These are phyloP conservation scores for Lepidocolaptes lacrymiger DNA, from an alignment of 2,797 vertebrate species.

Conservation along the genomic window DNA sequence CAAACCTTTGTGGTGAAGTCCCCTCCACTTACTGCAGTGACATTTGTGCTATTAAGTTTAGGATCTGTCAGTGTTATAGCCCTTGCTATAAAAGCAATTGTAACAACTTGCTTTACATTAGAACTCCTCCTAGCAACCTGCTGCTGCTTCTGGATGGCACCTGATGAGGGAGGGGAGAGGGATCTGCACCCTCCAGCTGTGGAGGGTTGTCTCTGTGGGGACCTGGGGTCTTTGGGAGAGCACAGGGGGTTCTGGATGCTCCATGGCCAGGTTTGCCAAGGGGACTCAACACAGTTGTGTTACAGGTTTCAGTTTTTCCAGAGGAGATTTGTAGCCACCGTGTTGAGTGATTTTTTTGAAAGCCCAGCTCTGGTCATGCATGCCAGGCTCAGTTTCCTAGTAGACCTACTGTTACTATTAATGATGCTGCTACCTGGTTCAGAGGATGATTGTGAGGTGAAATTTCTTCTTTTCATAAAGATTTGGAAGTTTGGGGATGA, in stretches of 20 bases:
- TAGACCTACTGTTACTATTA: neutral
- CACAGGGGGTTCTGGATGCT: neutral
- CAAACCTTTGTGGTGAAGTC: neutral
- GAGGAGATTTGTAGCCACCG: neutral
- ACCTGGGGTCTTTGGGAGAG: neutral
- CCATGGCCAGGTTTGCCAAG: neutral
- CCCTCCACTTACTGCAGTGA: neutral
- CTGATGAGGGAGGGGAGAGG: neutral
- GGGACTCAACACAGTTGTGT: neutral
- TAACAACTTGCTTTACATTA: neutral
- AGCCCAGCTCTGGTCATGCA: neutral
- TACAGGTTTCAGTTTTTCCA: neutral
- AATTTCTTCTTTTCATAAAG: neutral
- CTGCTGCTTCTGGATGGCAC: neutral
- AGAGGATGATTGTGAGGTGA: neutral
- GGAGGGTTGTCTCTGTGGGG: neutral
- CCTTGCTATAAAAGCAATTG: neutral
- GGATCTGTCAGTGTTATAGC: neutral
- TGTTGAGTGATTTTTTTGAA: neutral
- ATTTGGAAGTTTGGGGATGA: neutral
- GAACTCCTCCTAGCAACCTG: neutral
- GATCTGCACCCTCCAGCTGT: neutral
- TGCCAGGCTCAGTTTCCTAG: neutral
- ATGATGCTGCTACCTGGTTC: neutral
- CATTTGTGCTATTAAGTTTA: neutral